phyloP scores from a whole-genome alignment of 2,888 invertebrate genomes.

The Melanargia galathea region DNA sequence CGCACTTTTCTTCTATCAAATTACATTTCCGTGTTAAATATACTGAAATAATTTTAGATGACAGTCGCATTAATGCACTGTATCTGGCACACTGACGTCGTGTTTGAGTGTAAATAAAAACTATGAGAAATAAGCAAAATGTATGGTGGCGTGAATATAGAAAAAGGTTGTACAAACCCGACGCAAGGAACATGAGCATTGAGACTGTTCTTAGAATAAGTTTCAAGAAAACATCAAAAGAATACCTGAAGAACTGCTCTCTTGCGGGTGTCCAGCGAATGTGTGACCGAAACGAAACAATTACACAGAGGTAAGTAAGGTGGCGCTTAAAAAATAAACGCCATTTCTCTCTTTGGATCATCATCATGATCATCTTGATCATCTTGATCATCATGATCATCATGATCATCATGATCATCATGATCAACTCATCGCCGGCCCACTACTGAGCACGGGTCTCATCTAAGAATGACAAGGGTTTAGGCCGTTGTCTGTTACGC shows the following conservation, averaged over 20 bases:
- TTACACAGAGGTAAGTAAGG: slow-evolving; percentile 48
- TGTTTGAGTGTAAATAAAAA: slow-evolving; percentile 11
- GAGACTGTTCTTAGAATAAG: slow-evolving; percentile 63
- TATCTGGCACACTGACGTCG: neutral
- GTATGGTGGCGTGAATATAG: slow-evolving; percentile 53
- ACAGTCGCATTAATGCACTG: neutral
- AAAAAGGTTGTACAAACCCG: slow-evolving; percentile 38
- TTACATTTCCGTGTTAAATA: neutral
- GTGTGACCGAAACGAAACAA: slow-evolving; percentile 41
- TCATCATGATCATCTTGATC: no score
- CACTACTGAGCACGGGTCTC: no score
- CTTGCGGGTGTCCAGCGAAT: slow-evolving; percentile 55
- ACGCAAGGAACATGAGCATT: slow-evolving; percentile 43
- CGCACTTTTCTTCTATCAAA: neutral
- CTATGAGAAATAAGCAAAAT: slow-evolving; percentile 27
- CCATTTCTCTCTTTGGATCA: no score
- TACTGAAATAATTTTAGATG: neutral
- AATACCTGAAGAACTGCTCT: slow-evolving; percentile 56
- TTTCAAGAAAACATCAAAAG: slow-evolving; percentile 54
- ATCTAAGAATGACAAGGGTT: no score
- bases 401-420: no score
- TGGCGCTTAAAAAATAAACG: neutral
- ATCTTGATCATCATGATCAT: no score
- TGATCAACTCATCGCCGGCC: no score
- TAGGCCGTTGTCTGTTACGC: no score